Percentiles rank a stretch among this genome's conserved stretches.
Conservation (phyloP, 2,797 vertebrate species). For the Pitangus sulphuratus region DNA sequence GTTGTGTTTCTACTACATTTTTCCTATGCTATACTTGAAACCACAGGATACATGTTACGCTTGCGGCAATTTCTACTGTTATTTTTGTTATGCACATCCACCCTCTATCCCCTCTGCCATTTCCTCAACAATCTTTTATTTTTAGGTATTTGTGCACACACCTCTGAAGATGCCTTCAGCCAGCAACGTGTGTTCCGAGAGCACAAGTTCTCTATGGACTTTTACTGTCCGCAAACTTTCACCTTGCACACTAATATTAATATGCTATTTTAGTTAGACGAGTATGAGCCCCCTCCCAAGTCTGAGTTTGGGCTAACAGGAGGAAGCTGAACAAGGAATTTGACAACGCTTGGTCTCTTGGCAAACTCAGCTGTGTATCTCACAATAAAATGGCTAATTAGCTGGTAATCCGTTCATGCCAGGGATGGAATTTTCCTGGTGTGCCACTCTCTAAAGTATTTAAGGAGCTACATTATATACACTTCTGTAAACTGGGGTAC, state of each 20-base stretch:
- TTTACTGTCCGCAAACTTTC: neutral
- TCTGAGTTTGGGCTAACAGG: neutral
- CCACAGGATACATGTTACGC: neutral
- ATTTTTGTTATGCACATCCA: neutral
- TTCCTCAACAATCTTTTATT: neutral
- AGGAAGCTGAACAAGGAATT: constrained; percentile 7
- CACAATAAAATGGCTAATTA: constrained; percentile 64
- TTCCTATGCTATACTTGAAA: neutral
- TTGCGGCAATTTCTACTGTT: neutral
- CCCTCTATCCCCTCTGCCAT: neutral
- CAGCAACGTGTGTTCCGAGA: neutral
- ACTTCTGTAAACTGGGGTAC: constrained; percentile 12
- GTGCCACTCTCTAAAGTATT: constrained; percentile 49
- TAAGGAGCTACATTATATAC: constrained; percentile 39
- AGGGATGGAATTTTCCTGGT: constrained; percentile 57
- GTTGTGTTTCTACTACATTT: neutral
- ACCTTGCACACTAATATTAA: neutral
- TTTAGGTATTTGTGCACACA: neutral
- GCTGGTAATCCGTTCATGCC: constrained; percentile 25
- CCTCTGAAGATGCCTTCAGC: neutral
- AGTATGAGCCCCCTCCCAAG: neutral
- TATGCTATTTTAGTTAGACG: neutral
- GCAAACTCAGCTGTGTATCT: constrained; percentile 41
- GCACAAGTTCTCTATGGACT: neutral
- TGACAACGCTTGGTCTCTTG: constrained; percentile 42